Percentiles rank a stretch among this genome's conserved stretches.
Conservation (phyloP, 2,797 vertebrate genomes). For the Cirrhinus mrigala region DNA sequence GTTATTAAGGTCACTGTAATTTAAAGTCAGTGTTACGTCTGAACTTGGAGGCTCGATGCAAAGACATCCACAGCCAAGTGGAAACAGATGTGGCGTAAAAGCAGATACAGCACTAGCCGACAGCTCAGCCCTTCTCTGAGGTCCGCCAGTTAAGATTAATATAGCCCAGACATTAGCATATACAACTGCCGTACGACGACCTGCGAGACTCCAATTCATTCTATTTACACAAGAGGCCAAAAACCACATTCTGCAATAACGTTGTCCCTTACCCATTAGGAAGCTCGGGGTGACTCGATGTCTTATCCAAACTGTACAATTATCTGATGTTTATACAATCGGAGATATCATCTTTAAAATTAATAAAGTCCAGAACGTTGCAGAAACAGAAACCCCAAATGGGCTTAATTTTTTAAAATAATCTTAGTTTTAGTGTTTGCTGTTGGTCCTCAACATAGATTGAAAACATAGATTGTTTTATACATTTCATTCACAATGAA, state of each 20-base stretch:
- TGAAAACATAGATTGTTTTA: not conserved
- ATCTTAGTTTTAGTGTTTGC: not conserved
- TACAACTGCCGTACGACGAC: slow-evolving; percentile 52
- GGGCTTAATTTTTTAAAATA: not conserved
- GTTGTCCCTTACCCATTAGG: slow-evolving; percentile 51
- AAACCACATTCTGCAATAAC: slow-evolving; percentile 59
- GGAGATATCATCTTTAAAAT: slow-evolving; percentile 71
- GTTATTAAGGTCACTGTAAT: slow-evolving; percentile 64
- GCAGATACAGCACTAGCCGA: slow-evolving; percentile 90
- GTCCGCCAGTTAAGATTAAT: slow-evolving; percentile 92
- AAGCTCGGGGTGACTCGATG: slow-evolving; percentile 36
- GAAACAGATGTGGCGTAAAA: slow-evolving; percentile 96
- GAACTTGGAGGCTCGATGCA: slow-evolving; percentile 90
- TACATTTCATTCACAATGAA: slow-evolving; percentile 6
- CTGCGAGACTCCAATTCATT: slow-evolving; percentile 67
- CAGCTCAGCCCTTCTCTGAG: slow-evolving; percentile 95
- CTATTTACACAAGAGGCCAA: slow-evolving; percentile 43
- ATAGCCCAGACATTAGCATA: slow-evolving; percentile 80
- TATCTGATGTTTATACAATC: slow-evolving; percentile 42
- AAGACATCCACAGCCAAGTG: slow-evolving; percentile 89
- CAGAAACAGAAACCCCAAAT: not conserved
- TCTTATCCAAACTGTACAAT: slow-evolving; percentile 56
- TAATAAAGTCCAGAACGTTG: not conserved
- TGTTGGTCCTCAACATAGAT: not conserved
- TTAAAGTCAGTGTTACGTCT: slow-evolving; percentile 76